A percentile compares a stretch with the other conserved stretches of the same genome.
These are phyloP conservation scores for Acrocephalus arundinaceus DNA, from an alignment of 2,113 vertebrate genomes.

Conservation along the genomic window DNA sequence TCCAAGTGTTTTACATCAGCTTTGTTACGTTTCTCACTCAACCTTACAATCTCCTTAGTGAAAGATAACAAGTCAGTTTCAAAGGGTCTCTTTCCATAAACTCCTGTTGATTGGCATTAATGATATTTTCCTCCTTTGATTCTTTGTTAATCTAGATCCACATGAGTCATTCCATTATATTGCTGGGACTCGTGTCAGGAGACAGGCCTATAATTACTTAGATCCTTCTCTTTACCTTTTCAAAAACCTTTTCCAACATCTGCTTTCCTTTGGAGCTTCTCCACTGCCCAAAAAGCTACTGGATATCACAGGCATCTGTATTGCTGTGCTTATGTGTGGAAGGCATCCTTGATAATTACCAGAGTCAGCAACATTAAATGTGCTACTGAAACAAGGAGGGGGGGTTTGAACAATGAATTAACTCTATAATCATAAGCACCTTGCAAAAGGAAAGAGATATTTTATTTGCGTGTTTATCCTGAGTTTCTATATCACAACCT, in stretches of 20 bases:
- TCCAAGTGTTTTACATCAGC: background rate
- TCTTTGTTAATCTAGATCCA: slow-evolving; percentile 35
- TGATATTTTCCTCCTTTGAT: slow-evolving; percentile 47
- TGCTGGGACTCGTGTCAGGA: background rate
- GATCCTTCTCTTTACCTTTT: slow-evolving; percentile 4
- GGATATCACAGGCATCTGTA: background rate
- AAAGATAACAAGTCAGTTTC: slow-evolving; percentile 21
- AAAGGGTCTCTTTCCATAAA: slow-evolving; percentile 44
- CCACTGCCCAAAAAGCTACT: background rate
- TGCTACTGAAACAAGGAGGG: background rate
- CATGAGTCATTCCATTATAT: slow-evolving; percentile 49
- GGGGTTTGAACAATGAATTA: background rate
- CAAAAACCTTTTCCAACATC: background rate
- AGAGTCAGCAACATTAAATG: background rate
- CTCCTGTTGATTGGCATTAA: slow-evolving; percentile 42
- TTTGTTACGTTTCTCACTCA: background rate
- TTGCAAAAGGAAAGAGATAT: background rate
- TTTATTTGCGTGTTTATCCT: background rate
- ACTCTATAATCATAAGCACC: background rate
- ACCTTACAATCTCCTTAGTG: background rate
- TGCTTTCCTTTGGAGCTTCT: background rate
- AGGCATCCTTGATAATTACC: background rate
- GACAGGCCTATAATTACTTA: slow-evolving; percentile 27
- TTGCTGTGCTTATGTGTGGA: background rate
- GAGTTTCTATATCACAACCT: background rate